Conservation (phyloP, 1,140 invertebrate genomes). For the Drosophila azteca region DNA sequence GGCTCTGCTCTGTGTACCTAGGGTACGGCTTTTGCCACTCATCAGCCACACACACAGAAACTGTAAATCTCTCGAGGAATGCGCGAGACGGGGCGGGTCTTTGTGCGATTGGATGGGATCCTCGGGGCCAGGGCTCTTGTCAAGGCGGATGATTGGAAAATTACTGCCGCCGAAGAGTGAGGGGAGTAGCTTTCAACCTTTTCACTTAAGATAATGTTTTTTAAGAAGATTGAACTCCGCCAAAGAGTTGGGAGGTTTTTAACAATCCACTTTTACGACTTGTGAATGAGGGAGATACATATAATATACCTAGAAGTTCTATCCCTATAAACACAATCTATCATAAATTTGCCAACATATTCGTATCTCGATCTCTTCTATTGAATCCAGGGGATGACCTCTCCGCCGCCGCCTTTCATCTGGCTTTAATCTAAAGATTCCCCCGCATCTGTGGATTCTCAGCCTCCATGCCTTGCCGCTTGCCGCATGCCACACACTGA, state of each 20-base stretch:
- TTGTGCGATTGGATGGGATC: background rate
- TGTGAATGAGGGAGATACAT: too few relatives aligned
- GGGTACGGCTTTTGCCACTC: conserved; percentile 45
- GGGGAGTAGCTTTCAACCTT: conserved; percentile 9
- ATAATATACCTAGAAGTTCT: too few relatives aligned
- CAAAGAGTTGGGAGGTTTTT: background rate
- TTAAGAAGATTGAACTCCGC: background rate
- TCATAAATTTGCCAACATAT: background rate
- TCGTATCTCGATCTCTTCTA: background rate
- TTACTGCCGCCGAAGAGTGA: conserved; percentile 10
- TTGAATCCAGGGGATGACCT: background rate
- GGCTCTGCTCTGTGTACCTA: background rate
- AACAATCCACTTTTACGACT: background rate
- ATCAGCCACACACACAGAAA: conserved; percentile 31
- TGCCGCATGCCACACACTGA: conserved; percentile 36
- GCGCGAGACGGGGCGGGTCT: conserved; percentile 18
- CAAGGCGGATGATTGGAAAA: conserved; percentile 32
- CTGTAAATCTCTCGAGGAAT: conserved; percentile 35
- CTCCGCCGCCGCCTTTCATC: background rate
- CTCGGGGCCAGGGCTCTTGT: conserved; percentile 22
- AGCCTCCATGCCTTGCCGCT: too few relatives aligned
- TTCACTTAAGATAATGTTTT: conserved; percentile 7
- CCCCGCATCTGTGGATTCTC: background rate
- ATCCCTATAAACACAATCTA: too few relatives aligned
- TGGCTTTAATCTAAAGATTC: background rate